phyloP scores from a whole-genome alignment of 2,797 vertebrate genomes.

The Hylomyscus alleni region DNA sequence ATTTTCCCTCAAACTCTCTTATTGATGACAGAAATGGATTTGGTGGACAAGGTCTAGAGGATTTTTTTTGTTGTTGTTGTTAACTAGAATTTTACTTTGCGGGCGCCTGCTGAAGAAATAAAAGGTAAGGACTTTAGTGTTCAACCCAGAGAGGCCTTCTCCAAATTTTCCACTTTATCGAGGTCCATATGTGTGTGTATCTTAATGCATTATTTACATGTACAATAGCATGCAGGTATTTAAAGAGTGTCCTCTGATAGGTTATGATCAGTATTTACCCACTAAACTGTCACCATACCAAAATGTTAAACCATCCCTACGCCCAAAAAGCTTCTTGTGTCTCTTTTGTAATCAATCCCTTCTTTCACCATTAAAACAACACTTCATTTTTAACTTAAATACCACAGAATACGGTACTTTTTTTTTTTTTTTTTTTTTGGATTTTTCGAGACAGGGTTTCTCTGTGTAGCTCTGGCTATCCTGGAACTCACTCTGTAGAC shows the following conservation, averaged over 20 bases:
- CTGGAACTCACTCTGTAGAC: no score
- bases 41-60: not conserved
- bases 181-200: not conserved
- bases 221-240: not conserved
- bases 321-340: not conserved
- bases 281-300: not conserved
- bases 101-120: not conserved
- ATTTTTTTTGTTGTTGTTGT: not conserved
- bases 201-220: not conserved
- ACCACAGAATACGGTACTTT: not conserved
- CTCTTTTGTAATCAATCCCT: not conserved
- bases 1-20: not conserved
- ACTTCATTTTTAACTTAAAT: not conserved
- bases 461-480: no score
- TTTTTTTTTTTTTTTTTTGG: no score
- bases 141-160: not conserved
- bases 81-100: conserved; percentile 3
- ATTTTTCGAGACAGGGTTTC: no score
- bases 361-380: not conserved
- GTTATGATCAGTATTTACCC: not conserved
- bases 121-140: conserved; percentile 1
- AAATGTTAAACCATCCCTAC: not conserved
- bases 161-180: not conserved
- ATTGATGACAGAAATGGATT: conserved; percentile 12
- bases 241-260: not conserved